phyloP scores from a whole-genome alignment of 1,140 invertebrate species.

The Hirudo medicinalis region DNA sequence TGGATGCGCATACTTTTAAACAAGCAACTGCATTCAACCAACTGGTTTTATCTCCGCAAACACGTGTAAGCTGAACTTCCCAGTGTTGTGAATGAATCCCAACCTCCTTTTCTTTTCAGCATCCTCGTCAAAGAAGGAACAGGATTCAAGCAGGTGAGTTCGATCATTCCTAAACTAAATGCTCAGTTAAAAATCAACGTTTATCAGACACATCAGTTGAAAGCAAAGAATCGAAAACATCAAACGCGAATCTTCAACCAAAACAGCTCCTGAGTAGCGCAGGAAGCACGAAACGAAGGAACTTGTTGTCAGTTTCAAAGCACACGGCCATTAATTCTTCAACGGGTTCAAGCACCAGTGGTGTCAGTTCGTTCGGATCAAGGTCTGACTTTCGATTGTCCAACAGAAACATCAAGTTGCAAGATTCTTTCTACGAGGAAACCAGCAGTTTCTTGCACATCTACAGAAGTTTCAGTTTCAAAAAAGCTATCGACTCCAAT shows the following conservation, averaged over 20 bases:
- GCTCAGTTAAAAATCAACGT: no score
- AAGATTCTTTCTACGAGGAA: slow-evolving; percentile 4
- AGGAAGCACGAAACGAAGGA: neutral
- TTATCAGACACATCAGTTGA: neutral
- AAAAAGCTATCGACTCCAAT: slow-evolving; percentile 1
- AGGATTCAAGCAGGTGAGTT: no score
- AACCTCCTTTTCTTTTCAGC: no score
- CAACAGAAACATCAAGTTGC: slow-evolving; percentile 6
- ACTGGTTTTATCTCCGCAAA: no score
- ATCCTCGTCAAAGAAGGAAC: no score
- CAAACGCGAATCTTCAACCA: neutral
- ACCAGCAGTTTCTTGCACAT: neutral
- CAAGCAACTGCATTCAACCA: no score
- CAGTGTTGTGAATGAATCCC: no score
- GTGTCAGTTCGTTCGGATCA: slow-evolving; percentile 14
- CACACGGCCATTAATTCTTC: slow-evolving; percentile 14
- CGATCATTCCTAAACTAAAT: no score
- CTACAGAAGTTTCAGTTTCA: slow-evolving; percentile 5
- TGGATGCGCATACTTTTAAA: no score
- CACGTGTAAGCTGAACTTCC: no score
- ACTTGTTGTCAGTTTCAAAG: neutral
- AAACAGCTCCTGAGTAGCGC: neutral
- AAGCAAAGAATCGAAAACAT: neutral
- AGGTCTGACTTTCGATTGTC: slow-evolving; percentile 10
- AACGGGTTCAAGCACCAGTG: slow-evolving; percentile 16